Conservation (phyloP, 2,888 invertebrate genomes). For the Thereva unica region DNA sequence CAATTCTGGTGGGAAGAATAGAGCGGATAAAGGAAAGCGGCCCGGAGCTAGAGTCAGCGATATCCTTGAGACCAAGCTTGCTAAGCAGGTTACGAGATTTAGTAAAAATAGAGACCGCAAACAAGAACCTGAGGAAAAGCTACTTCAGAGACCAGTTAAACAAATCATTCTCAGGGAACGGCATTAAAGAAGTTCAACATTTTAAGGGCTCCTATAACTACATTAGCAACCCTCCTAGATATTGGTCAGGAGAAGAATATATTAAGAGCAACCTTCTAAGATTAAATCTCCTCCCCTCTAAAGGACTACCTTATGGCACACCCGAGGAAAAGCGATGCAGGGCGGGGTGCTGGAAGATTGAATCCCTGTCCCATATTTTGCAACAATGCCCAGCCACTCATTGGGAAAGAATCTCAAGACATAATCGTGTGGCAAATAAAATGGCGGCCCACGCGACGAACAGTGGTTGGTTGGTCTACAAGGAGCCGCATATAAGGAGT, state of each 20-base stretch:
- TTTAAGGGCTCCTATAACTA: not conserved
- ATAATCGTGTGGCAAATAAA: not conserved
- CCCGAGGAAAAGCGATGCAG: not conserved
- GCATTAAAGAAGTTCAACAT: not conserved
- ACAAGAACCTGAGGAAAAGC: not conserved
- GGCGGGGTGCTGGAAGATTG: not conserved
- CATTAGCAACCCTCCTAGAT: not conserved
- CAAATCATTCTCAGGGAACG: not conserved
- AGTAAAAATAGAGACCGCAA: not conserved
- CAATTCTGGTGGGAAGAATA: not conserved
- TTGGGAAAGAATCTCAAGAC: not conserved
- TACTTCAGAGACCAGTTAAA: not conserved
- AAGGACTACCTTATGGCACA: not conserved
- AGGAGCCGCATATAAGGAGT: constrained; percentile 18
- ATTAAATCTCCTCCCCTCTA: not conserved
- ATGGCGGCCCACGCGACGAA: not conserved
- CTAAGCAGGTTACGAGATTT: too few species aligned
- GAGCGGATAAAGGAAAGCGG: not conserved
- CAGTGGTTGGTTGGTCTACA: constrained; percentile 40
- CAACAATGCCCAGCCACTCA: not conserved
- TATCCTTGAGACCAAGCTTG: not conserved
- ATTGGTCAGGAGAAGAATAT: not conserved
- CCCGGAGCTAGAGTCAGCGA: not conserved
- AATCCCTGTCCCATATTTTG: not conserved
- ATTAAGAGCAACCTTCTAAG: not conserved